Base-by-base conservation (phyloP, 1,140 invertebrate genomes). In the Drosophila baimaii region DNA sequence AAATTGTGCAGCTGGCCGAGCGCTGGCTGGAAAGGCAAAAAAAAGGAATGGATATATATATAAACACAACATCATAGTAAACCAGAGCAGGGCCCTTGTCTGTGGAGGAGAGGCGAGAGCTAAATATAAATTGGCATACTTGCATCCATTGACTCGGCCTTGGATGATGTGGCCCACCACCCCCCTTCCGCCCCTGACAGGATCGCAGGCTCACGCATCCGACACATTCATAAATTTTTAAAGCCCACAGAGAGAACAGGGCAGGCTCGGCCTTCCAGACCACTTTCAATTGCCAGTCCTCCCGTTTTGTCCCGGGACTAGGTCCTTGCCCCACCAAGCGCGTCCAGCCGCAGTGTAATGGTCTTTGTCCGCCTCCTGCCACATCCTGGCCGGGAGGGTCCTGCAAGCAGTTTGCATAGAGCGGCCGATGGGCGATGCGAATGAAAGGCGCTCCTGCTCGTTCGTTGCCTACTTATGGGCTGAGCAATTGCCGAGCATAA, bases 1-100 rank as follows among this genome's bases (percentile, higher is more conserved):
- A 88, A 88, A 89, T 89, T 89, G 83, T 88, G 79, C 77, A 89
- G 80, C 77, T 85, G 72, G 46, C 73, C 77, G 59, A 77, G 75
- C 58, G 75, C 58, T 46, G 21, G 25, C 17, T 33, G 17, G 17
- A 51, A 51, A 49, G 47, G 47, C 23, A 55, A 29, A 33, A 57
- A 62, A 55, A 51, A 52, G 21, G 15, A 37, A 6, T 19, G 10
- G 29, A 57, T 23, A 51, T 43, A 52, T 33, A 52, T 54, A 54
- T 54, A 54, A 54, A 35, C 19, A 39, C 27, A 62, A 49, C 47
- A 59, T 72, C 66, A 72, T 49, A 72, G 68, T 58, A 27, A 71
- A 58, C 31, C 31, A 5, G 51, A 33, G 54, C 33, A 37, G 63
- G 19, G n/a, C 43, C 43, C 47, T 63, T 68, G 70, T 77, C 75